Percentiles rank a stretch among this genome's conserved stretches.
Conservation (phyloP, 2,888 invertebrate species). For the Callinectes sapidus region DNA sequence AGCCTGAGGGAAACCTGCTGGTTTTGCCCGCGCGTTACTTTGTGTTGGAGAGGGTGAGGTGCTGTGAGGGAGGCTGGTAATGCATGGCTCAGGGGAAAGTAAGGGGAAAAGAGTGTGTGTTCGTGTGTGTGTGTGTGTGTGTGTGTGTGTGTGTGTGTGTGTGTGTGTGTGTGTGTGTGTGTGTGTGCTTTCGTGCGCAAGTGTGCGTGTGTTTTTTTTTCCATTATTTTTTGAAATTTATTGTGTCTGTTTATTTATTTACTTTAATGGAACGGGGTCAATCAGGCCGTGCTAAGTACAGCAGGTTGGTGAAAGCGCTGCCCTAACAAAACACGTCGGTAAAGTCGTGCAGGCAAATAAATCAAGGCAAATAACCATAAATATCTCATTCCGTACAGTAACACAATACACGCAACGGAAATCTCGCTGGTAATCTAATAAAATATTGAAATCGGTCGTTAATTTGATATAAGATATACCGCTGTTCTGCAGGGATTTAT, state of each 20-base stretch:
- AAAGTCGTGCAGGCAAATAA: not conserved
- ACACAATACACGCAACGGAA: constrained; percentile 10
- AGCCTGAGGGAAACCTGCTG: not conserved
- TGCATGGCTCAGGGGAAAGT: not conserved
- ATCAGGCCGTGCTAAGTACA: not conserved
- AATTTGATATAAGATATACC: constrained; percentile 11
- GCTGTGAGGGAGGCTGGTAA: not conserved
- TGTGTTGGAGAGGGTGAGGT: not conserved
- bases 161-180: constrained; percentile 34
- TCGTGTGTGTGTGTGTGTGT: constrained; percentile 44
- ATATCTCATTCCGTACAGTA: constrained; percentile 20
- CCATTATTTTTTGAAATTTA: not conserved
- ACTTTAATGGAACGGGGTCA: not conserved
- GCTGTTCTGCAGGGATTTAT: constrained; percentile 19
- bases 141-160: constrained; percentile 45
- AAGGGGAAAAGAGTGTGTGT: not conserved
- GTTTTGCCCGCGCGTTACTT: not conserved
- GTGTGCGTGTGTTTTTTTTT: constrained; percentile 23
- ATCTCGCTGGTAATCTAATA: not conserved
- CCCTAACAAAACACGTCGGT: not conserved
- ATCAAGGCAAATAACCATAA: not conserved
- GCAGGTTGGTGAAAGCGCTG: not conserved
- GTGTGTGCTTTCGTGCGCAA: not conserved
- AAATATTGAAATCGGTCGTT: constrained; percentile 14
- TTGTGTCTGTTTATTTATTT: not conserved